A percentile compares a stretch with the other conserved stretches of the same genome.
Conservation (phyloP, 2,888 invertebrate species). For the Halictus ligatus region DNA sequence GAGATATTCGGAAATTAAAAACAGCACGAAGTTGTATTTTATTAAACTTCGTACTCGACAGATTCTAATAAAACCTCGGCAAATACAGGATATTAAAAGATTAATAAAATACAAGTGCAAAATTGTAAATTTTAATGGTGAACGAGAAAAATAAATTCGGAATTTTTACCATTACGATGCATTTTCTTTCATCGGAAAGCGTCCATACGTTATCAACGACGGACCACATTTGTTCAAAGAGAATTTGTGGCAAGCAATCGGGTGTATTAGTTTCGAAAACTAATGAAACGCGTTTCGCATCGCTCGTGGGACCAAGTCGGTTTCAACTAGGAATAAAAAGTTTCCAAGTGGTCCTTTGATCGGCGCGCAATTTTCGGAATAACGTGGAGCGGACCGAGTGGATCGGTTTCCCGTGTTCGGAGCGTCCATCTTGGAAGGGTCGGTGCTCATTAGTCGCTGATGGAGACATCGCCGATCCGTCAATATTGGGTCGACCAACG, state of each 20-base stretch:
- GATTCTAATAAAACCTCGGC: too few species aligned
- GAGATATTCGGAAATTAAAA: neutral
- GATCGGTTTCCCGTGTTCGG: neutral
- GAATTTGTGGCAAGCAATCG: too few species aligned
- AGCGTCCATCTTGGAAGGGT: constrained; percentile 17
- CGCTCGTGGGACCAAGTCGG: neutral
- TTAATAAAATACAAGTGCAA: too few species aligned
- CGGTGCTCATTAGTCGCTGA: constrained; percentile 21
- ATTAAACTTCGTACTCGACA: neutral
- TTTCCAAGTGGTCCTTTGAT: neutral
- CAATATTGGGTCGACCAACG: constrained; percentile 37
- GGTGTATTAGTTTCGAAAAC: neutral
- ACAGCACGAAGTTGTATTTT: neutral
- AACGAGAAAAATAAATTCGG: too few species aligned
- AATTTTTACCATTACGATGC: too few species aligned
- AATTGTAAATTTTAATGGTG: too few species aligned
- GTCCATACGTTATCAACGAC: too few species aligned
- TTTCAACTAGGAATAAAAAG: neutral
- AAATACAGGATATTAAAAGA: too few species aligned
- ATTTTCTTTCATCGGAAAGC: too few species aligned
- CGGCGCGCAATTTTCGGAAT: neutral
- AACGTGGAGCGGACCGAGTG: neutral
- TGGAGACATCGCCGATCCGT: constrained; percentile 21
- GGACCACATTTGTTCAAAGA: too few species aligned
- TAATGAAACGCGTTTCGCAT: neutral